Evolutionary conservation across 2,888 invertebrate genomes (phyloP), one percentile per base, ranked within the genome.

Genomic region (Dryobotodes eremita): DNA sequence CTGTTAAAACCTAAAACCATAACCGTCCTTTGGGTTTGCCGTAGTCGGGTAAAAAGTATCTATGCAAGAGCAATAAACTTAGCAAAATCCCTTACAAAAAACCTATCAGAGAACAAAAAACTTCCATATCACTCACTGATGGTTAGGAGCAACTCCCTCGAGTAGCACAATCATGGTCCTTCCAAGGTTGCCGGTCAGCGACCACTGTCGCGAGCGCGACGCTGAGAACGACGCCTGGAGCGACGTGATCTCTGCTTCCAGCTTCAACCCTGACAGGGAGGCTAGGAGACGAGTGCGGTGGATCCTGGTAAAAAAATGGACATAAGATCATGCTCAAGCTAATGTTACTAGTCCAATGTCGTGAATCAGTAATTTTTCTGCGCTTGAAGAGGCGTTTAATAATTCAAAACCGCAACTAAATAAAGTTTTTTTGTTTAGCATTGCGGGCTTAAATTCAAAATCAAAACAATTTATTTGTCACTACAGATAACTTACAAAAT

Each of bases 181-280:
- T 0, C 99, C 99, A 36, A 99, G 98, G 95, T 99, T 99, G 15
- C 99, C 99, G 2, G 98, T 98, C 42, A 99, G 97, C 66, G 98
- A 98, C 95, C 98, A 98, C 92, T 98, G 98, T 0, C 98, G 98
- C 90, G 98, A 98, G 90, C 99, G 99, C n/a, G 99, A 98, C 93
- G 99, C 99, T 0, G 99, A 99, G 57, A 99, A 97, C 89, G 99
- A 99, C n/a, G 98, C 98, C 92, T 99, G 99, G 17, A 99, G 97
- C 78, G 98, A 98, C 26, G 98, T 98, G 77, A 99, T 98, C 96
- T 99, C 99, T 0, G 99, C 99, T 94, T 99, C 99, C 83, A 99
- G 96, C 95, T 99, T 99, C 71, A 99, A 96, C 0, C 99, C 99
- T 89, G 99, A 99, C 2, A 99, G 96, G 0, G 99, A 99, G 0